Conservation (phyloP, 1,140 invertebrate genomes). For the Lucilia sericata region DNA sequence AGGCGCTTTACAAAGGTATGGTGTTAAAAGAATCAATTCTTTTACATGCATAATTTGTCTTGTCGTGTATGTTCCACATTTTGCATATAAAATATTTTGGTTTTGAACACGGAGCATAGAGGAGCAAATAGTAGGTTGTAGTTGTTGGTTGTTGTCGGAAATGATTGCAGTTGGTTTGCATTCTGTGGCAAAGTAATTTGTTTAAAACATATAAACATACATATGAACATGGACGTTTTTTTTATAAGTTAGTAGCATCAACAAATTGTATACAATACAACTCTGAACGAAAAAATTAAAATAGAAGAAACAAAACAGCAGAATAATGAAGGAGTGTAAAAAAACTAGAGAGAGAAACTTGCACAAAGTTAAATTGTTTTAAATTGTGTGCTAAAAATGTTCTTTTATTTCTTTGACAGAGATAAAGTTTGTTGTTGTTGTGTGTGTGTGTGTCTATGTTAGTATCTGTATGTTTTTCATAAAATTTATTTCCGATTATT, state of each 20-base stretch:
- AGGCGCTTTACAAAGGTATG: too few relatives aligned
- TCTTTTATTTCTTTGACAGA: slow-evolving; percentile 24
- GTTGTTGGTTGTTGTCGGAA: not conserved
- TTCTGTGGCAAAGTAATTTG: slow-evolving; percentile 24
- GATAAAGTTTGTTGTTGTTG: too few relatives aligned
- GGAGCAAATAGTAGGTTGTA: not conserved
- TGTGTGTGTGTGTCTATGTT: not conserved
- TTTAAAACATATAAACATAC: not conserved
- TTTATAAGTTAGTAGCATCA: slow-evolving; percentile 22
- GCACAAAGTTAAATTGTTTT: slow-evolving; percentile 29
- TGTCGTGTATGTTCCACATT: not conserved
- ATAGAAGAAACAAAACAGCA: not conserved
- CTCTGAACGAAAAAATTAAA: not conserved
- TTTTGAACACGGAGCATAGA: not conserved
- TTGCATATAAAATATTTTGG: not conserved
- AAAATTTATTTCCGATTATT: slow-evolving; percentile 7
- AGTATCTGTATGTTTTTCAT: not conserved
- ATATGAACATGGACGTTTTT: not conserved
- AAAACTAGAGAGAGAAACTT: not conserved
- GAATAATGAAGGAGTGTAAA: not conserved
- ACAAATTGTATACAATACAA: slow-evolving; percentile 15
- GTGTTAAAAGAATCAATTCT: not conserved
- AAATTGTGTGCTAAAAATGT: slow-evolving; percentile 29
- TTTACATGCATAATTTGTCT: not conserved
- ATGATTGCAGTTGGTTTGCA: slow-evolving; percentile 23